Percentiles rank a stretch among this genome's conserved stretches.
Conservation (phyloP, 2,797 vertebrate species). For the Rhinogobio ventralis region DNA sequence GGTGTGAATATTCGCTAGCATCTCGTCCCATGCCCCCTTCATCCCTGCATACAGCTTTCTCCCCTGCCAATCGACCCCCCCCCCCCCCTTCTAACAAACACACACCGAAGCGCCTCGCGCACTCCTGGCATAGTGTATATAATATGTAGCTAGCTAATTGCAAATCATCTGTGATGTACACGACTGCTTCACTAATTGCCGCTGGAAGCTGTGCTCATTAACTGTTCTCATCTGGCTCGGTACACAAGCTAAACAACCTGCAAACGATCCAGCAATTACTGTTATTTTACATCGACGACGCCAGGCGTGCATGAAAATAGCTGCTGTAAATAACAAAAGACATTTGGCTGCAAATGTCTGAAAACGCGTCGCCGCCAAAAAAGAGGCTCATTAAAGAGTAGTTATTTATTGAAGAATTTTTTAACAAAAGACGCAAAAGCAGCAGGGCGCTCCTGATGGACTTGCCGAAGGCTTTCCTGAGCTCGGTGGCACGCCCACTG, state of each 20-base stretch:
- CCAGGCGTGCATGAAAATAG: constrained; percentile 84
- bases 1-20: constrained; percentile 50
- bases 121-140: constrained; percentile 62
- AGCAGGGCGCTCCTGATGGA: constrained; percentile 64
- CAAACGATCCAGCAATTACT: constrained; percentile 94
- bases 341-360: constrained; percentile 85
- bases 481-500: constrained; percentile 64
- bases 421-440: constrained; percentile 58
- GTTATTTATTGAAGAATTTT: constrained; percentile 57
- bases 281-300: constrained; percentile 85
- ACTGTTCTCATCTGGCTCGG: constrained; percentile 91
- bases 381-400: constrained; percentile 81
- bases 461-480: constrained; percentile 60
- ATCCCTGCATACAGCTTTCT: constrained; percentile 40
- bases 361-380: constrained; percentile 81
- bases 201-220: constrained; percentile 95
- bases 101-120: constrained; percentile 50
- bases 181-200: constrained; percentile 90
- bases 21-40: constrained; percentile 46
- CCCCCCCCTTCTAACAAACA: constrained; percentile 32
- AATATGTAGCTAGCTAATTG: constrained; percentile 81
- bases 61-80: constrained; percentile 21
- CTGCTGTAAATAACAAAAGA: constrained; percentile 86
- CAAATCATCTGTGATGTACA: constrained; percentile 87
- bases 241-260: constrained; percentile 92